Conservation (phyloP, 2,113 vertebrate genomes). For the Malurus cyaneus region DNA sequence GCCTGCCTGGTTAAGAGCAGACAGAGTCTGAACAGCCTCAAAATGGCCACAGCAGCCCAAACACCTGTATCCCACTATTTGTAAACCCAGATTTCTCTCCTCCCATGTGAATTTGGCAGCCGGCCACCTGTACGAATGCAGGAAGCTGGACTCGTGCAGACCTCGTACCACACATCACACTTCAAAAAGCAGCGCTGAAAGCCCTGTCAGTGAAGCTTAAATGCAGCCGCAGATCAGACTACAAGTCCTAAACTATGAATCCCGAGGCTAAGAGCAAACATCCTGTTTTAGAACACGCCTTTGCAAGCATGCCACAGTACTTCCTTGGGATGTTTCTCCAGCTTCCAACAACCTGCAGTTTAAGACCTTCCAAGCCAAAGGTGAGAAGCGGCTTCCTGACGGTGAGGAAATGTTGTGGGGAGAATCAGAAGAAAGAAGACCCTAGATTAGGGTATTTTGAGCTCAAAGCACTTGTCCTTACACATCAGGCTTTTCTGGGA, state of each 20-base stretch:
- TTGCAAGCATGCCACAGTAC: background rate
- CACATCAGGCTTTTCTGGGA: background rate
- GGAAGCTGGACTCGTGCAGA: background rate
- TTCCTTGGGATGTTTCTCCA: background rate
- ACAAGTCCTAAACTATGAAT: accelerated
- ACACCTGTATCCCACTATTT: background rate
- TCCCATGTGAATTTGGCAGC: background rate
- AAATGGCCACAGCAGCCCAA: background rate
- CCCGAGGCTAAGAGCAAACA: background rate
- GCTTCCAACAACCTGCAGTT: background rate
- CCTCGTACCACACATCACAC: background rate
- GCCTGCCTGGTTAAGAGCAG: background rate
- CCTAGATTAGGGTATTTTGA: background rate
- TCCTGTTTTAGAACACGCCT: background rate
- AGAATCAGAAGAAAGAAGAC: background rate
- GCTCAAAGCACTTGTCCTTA: background rate
- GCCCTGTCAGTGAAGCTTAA: background rate
- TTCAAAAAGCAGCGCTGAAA: background rate
- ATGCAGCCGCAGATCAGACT: background rate
- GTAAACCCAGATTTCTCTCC: background rate
- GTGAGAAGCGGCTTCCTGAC: background rate
- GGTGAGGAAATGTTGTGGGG: accelerated
- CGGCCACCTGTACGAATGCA: background rate
- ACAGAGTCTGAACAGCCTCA: background rate
- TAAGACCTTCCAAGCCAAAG: background rate